Percentiles rank a stretch among this genome's conserved stretches.
Evolutionary conservation across 1,140 invertebrate species (phyloP).

Genomic region (Pseudoatta argentina): DNA sequence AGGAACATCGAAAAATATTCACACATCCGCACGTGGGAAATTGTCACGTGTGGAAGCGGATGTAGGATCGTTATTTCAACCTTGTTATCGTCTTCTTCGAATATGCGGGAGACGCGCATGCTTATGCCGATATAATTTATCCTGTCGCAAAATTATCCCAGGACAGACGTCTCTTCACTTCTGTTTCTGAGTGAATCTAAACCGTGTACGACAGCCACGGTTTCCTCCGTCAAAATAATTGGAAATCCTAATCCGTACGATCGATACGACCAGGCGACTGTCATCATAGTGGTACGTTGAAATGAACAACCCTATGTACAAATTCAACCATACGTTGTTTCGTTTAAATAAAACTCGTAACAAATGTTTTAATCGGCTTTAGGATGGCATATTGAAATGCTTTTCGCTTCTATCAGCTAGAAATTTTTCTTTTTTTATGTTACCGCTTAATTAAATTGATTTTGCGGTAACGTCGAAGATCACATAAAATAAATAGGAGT

Average conservation of each 20-base stretch:
- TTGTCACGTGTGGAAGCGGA: constrained; percentile 49
- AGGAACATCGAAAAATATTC: constrained; percentile 52
- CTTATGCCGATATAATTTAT: constrained; percentile 18
- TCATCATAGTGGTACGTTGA: constrained; percentile 31
- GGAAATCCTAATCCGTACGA: constrained; percentile 40
- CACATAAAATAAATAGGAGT: neutral
- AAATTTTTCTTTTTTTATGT: constrained; percentile 6
- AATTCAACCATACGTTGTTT: constrained; percentile 47
- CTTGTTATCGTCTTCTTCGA: constrained; percentile 40
- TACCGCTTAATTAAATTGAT: constrained; percentile 3
- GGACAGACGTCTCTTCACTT: constrained; percentile 17
- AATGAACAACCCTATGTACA: constrained; percentile 21
- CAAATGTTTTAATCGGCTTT: constrained; percentile 52
- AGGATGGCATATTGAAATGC: neutral
- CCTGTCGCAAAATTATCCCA: constrained; percentile 39
- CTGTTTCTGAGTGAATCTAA: constrained; percentile 29
- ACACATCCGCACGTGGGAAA: constrained; percentile 56
- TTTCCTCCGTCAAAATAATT: constrained; percentile 58
- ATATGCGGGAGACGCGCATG: neutral
- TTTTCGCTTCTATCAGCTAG: neutral
- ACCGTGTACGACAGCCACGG: constrained; percentile 28
- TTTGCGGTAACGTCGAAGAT: neutral
- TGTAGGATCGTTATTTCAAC: constrained; percentile 44
- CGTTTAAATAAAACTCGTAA: constrained; percentile 54
- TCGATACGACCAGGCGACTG: constrained; percentile 21